Base-by-base conservation (phyloP, 1,140 invertebrate genomes). In the Druon quercuslanigerum region DNA sequence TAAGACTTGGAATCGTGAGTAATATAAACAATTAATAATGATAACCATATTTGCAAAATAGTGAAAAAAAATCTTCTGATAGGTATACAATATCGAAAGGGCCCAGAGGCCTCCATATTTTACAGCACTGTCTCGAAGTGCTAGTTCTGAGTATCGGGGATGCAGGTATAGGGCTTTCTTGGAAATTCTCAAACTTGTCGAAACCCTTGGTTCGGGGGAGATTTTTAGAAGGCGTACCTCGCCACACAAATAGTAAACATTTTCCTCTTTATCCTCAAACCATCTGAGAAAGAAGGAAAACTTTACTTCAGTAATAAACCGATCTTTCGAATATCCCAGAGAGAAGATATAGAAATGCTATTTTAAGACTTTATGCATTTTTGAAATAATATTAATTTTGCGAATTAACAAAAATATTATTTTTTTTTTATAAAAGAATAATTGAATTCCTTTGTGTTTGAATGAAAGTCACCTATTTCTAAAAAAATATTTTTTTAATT, bases 201-300 rank as follows among this genome's bases (percentile, higher is more conserved):
- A 66, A 66, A 33, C 57, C 25, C 20, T 66, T 25, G 16, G 33
- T 40, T 66, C 7, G 40, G 60, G 60, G 60, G 40, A 66, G 60
- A 66, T 66, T 66, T 66, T 66, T 66, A 75, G 74, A 73, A 73
- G 74, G 72, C 52, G 51, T 74, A 78, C 52, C 66, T 74, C 73
- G 70, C 75, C 57, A 9, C 74, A 66, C 11, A 14, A 33, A 54
- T 19, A 17, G n/a, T 17, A 9, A 54, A 54, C 52, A 54, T 54
- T 54, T 54, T 16, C 52, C 17, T 54, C 8, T 46, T 46, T 46
- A 46, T 8, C 40, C 9, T 46, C 40, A 46, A 54, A 54, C n/a
- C 17, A 17, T 77, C 74, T 20, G 73, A 74, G 72, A 73, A 8
- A 46, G 40, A 8, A 46, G 8, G 16, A 54, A 19, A 54, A 54